Percentiles rank a stretch among this genome's conserved stretches.
These are phyloP conservation scores for Cataglyphis livida DNA, from an alignment of 2,888 invertebrate genomes.

Conservation along the genomic window DNA sequence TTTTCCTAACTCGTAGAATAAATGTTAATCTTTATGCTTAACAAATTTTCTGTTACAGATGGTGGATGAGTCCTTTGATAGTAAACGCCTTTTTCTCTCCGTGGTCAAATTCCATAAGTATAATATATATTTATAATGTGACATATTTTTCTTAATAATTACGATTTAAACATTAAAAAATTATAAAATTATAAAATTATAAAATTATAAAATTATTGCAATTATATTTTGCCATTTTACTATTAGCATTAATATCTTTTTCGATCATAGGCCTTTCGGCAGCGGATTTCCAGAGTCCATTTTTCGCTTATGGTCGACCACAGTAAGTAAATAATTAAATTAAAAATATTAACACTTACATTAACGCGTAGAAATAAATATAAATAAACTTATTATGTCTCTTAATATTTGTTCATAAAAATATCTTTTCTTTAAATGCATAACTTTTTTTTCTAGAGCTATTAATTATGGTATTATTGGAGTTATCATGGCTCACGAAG, in stretches of 20 bases:
- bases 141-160: not conserved
- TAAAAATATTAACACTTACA: not conserved
- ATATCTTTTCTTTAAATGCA: not conserved
- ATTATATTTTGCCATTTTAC: not conserved
- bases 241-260: not conserved
- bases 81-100: constrained; percentile 64
- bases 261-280: constrained; percentile 57
- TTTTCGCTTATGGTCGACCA: constrained; percentile 59
- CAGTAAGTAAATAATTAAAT: constrained; percentile 53
- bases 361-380: not conserved
- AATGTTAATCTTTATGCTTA: not conserved
- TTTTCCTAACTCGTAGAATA: not conserved
- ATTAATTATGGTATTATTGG: constrained; percentile 68
- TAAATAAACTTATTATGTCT: not conserved
- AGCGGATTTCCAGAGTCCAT: constrained; percentile 64
- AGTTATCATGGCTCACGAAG: constrained; percentile 64
- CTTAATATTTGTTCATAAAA: not conserved
- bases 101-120: constrained; percentile 56
- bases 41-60: constrained; percentile 47
- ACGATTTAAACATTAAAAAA: not conserved
- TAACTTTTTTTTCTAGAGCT: constrained; percentile 45
- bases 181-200: too few relatives aligned
- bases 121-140: constrained; percentile 8
- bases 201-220: too few relatives aligned
- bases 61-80: constrained; percentile 45